phyloP scores from a whole-genome alignment of 2,113 vertebrate species.

The Actinemys pallida region DNA sequence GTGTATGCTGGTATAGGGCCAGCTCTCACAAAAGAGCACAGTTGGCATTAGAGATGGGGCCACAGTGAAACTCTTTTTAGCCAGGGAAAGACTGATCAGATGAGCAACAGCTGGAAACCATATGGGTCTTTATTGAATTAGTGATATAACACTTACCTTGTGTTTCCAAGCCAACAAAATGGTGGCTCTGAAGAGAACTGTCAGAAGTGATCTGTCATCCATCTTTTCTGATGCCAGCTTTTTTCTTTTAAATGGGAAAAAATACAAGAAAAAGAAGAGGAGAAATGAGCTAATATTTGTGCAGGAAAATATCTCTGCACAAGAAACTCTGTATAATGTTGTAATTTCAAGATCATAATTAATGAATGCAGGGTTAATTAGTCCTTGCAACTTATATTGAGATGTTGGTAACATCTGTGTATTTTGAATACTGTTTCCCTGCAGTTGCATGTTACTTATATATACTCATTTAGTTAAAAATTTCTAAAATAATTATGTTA shows the following conservation, averaged over 20 bases:
- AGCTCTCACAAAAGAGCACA: not conserved
- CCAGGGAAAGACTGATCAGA: not conserved
- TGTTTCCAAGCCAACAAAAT: not conserved
- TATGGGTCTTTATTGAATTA: not conserved
- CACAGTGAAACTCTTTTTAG: not conserved
- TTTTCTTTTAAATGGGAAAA: not conserved
- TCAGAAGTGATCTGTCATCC: not conserved
- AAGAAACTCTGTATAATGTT: not conserved
- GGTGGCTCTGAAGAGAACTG: not conserved
- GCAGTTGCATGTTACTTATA: not conserved
- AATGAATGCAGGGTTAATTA: not conserved
- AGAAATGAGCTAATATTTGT: not conserved
- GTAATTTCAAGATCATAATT: not conserved
- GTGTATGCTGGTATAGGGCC: rapidly evolving
- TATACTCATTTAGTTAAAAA: not conserved
- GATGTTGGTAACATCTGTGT: not conserved
- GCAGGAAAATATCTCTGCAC: not conserved
- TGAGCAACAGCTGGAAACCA: not conserved
- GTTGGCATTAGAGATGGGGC: not conserved
- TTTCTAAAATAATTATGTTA: not conserved
- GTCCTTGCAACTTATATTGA: not conserved
- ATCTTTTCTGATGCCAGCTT: not conserved
- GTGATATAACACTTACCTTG: not conserved
- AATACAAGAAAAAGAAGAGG: not conserved
- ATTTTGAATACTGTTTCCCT: not conserved